Evolutionary conservation across 1,140 invertebrate genomes (phyloP).

Genomic region (Sitobion miscanthi): DNA sequence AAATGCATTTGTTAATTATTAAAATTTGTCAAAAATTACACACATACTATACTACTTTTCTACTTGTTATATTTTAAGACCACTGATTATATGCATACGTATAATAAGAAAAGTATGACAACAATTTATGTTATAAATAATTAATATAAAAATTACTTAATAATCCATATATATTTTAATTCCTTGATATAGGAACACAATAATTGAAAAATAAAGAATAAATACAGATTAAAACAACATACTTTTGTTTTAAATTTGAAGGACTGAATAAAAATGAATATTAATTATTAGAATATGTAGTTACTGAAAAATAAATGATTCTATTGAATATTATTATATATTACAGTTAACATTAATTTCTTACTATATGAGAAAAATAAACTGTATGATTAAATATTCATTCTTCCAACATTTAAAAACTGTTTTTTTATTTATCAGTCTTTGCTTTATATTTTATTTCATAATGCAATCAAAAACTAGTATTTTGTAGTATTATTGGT

Average conservation of each 20-base stretch:
- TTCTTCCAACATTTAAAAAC: background rate
- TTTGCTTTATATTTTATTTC: background rate
- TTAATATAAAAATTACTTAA: background rate
- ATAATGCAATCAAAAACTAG: background rate
- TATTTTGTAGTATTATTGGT: background rate
- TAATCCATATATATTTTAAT: background rate
- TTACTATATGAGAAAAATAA: background rate
- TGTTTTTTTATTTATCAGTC: background rate
- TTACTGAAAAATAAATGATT: background rate
- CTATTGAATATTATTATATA: background rate
- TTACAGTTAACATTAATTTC: background rate
- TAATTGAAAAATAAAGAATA: background rate
- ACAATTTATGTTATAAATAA: background rate
- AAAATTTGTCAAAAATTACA: background rate
- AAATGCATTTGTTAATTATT: conserved; percentile 8
- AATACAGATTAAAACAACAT: background rate
- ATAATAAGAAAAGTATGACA: background rate
- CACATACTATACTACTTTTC: background rate
- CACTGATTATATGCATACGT: background rate
- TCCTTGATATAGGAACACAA: background rate
- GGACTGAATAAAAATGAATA: background rate
- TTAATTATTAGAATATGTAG: background rate
- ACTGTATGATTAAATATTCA: background rate
- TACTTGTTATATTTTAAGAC: background rate
- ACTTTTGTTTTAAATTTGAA: background rate